Base-by-base conservation (phyloP, 2,888 invertebrate species). In the Thera obeliscata region DNA sequence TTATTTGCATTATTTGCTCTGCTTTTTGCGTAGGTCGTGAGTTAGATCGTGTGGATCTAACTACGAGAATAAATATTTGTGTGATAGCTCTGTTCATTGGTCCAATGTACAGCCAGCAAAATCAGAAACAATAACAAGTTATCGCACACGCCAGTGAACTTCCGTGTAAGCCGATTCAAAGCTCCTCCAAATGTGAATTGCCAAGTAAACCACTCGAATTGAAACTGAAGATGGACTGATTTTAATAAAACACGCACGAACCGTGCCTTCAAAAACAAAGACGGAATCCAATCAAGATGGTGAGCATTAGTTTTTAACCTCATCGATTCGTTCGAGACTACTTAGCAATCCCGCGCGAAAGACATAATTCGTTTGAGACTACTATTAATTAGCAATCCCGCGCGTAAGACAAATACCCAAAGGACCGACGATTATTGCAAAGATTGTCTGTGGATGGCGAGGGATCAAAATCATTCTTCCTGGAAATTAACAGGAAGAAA, bases 181-280 rank as follows among this genome's bases (percentile, higher is more conserved):
- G 46, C 56, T 2, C 38, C 7, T 9, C 22, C n/a, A 58, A 65
- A 68, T 68, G 38, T 57, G 61, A 36, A 68, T 64, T 58, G 60
- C 56, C 60, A 52, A 66, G 66, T 46, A 66, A 61, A 64, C 61
- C 61, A 9, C 61, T 69, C 50, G 55, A 65, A 65, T 69, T 65
- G 68, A 65, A 69, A 55, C 55, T 43, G 63, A 64, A 64, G 68
- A 68, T 64, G 48, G 41, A 69, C 48, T 55, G 61, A 65, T 59
- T 65, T 62, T 69, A 63, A 69, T 56, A 69, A 56, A 69, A 62
- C 59, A 62, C 69, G 62, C 69, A 69, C 69, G 65, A 65, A 56
- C 33, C 52, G 59, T 59, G 56, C 59, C 65, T 65, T 62, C 69
- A 48, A 60, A 69, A 69, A 69, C 62, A 69, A 63, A 59, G 56